Evolutionary conservation across 2,113 vertebrate species (phyloP).

Genomic region (mouse (Mus musculus)): GRCm39 chr5:112029001-112029500

Average conservation of each 20-base stretch:
- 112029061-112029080: no score
- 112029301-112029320: no score
- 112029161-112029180: background rate
- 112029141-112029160: background rate
- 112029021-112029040: background rate
- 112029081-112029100: background rate
- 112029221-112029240: background rate
- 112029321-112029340: background rate
- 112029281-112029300: no score
- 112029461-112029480: background rate
- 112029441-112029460: background rate
- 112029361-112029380: background rate
- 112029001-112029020: background rate
- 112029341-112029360: rapidly evolving
- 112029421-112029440: background rate
- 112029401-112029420: background rate
- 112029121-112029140: background rate
- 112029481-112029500: rapidly evolving
- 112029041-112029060: background rate
- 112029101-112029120: background rate
- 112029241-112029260: background rate
- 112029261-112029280: no score
- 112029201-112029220: background rate
- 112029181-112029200: background rate
- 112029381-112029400: background rate